phyloP scores from a whole-genome alignment of 2,113 vertebrate species.

The Paracanthobrama guichenoti region DNA sequence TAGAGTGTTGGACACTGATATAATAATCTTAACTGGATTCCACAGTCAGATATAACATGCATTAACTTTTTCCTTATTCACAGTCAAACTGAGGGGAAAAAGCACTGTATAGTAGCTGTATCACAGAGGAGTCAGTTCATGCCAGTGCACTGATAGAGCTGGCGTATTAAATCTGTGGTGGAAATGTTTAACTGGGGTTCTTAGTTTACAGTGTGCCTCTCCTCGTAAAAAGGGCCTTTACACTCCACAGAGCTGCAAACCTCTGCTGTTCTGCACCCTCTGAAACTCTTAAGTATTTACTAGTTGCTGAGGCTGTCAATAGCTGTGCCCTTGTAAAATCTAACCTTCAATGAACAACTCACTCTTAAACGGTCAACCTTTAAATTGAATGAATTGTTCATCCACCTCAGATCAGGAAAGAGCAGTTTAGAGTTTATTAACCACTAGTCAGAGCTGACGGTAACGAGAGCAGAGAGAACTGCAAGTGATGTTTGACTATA shows the following conservation, averaged over 20 bases:
- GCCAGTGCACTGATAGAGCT: conserved; percentile 21
- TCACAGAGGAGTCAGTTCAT: conserved; percentile 31
- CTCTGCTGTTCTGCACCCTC: conserved; percentile 17
- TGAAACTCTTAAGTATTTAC: conserved; percentile 37
- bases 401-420: conserved; percentile 18
- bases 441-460: neutral
- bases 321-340: conserved; percentile 13
- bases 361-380: conserved; percentile 9
- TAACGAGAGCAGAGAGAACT: neutral
- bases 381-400: conserved; percentile 26
- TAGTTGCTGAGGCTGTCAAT: conserved; percentile 31
- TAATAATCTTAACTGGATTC: neutral
- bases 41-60: neutral
- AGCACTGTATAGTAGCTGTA: conserved; percentile 3
- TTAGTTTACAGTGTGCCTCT: conserved; percentile 43
- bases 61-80: conserved; percentile 4
- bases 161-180: conserved; percentile 31
- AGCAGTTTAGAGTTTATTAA: conserved; percentile 41
- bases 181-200: conserved; percentile 40
- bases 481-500: neutral
- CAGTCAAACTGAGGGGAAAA: neutral
- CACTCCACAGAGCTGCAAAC: conserved; percentile 16
- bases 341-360: conserved; percentile 23
- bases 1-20: neutral
- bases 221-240: conserved; percentile 39